Evolutionary conservation across 2,113 vertebrate species (phyloP).

Genomic region (Cygnus buccinator): DNA sequence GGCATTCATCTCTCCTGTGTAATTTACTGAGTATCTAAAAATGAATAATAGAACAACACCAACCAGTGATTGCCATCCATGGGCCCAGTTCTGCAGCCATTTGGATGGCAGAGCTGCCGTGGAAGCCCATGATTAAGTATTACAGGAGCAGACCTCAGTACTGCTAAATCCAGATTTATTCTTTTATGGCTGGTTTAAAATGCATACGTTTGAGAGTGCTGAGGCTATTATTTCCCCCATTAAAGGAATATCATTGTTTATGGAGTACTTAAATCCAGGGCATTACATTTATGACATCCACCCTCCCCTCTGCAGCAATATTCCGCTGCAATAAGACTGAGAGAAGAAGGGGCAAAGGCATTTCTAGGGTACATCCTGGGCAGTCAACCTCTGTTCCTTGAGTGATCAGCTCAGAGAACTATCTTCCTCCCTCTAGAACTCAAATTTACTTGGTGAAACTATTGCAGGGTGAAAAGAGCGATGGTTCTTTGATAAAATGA

Average conservation of each 20-base stretch:
- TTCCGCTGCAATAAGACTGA: neutral
- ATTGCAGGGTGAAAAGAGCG: neutral
- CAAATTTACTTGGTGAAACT: neutral
- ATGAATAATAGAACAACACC: conserved; percentile 24
- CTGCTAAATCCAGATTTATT: conserved; percentile 23
- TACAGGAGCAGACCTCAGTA: neutral
- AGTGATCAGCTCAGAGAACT: neutral
- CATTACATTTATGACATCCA: neutral
- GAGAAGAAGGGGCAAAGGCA: neutral
- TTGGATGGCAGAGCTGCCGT: neutral
- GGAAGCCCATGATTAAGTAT: neutral
- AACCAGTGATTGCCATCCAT: neutral
- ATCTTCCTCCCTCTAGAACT: neutral
- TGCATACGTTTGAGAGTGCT: neutral
- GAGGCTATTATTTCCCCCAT: neutral
- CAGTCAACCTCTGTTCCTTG: neutral
- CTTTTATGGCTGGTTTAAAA: neutral
- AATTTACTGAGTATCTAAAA: conserved; percentile 48
- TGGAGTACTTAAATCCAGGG: neutral
- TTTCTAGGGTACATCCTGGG: neutral
- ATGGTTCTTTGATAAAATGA: neutral
- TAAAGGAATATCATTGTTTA: conserved; percentile 16
- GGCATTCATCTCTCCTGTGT: neutral
- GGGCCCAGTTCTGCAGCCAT: neutral
- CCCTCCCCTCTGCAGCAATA: neutral